These are phyloP conservation scores for Verasper variegatus DNA, from an alignment of 2,113 vertebrate species.

Conservation along the genomic window DNA sequence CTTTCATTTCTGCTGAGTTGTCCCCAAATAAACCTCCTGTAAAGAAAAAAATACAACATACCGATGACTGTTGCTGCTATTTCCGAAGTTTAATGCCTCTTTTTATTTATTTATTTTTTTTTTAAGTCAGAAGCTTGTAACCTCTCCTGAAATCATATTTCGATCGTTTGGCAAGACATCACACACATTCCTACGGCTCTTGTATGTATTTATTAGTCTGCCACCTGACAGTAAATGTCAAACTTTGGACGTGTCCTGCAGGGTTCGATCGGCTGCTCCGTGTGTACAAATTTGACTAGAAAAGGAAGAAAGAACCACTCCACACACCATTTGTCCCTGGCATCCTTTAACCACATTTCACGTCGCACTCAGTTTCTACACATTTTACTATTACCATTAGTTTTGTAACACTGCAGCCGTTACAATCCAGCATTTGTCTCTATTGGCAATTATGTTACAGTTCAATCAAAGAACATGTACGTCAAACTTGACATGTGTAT, in stretches of 20 bases:
- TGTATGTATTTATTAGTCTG: constrained; percentile 62
- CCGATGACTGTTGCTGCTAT: constrained; percentile 24
- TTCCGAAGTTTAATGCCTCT: constrained; percentile 58
- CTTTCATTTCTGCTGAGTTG: constrained; percentile 52
- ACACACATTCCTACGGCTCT: constrained; percentile 55
- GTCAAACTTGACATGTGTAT: too few relatives aligned
- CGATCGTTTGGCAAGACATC: constrained; percentile 65
- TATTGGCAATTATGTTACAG: too few relatives aligned
- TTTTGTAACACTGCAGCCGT: too few relatives aligned
- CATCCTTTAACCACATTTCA: too few relatives aligned
- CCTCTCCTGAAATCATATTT: constrained; percentile 63
- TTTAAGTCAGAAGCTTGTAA: constrained; percentile 42
- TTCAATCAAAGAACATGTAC: too few relatives aligned
- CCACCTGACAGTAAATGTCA: constrained; percentile 72
- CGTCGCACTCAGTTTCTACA: too few relatives aligned
- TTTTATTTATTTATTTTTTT: too few relatives aligned
- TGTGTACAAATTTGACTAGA: constrained; percentile 24
- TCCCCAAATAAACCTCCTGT: constrained; percentile 25
- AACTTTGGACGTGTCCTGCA: constrained; percentile 43
- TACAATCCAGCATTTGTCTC: too few relatives aligned
- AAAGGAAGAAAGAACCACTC: too few relatives aligned
- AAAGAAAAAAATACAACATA: constrained; percentile 21
- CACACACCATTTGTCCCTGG: too few relatives aligned
- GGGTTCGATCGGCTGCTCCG: constrained; percentile 38
- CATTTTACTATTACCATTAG: too few relatives aligned